A percentile compares a stretch with the other conserved stretches of the same genome.
Conservation (phyloP, 2,113 vertebrate genomes). For the Corythornis madagascariensis region DNA sequence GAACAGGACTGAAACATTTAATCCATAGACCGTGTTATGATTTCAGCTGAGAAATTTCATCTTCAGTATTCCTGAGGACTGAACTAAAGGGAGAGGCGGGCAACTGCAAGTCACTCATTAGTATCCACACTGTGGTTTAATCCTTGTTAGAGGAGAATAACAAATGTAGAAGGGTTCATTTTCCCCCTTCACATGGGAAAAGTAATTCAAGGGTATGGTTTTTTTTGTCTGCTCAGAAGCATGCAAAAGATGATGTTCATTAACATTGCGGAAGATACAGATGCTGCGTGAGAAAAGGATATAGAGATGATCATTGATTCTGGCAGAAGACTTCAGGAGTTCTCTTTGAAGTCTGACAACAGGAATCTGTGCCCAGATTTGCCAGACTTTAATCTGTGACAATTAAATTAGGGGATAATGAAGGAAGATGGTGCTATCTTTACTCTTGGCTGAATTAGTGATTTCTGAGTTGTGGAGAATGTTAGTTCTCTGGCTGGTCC, state of each 20-base stretch:
- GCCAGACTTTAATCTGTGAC: conserved; percentile 53
- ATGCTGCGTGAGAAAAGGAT: conserved; percentile 26
- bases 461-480: background rate
- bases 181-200: conserved; percentile 14
- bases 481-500: background rate
- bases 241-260: conserved; percentile 53
- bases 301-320: conserved; percentile 44
- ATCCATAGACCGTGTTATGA: background rate
- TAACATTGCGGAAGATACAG: conserved; percentile 34
- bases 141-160: conserved; percentile 53
- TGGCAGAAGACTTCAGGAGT: conserved; percentile 63
- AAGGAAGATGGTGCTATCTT: conserved; percentile 31
- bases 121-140: conserved; percentile 24
- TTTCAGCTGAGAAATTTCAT: conserved; percentile 50
- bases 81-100: conserved; percentile 40
- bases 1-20: conserved; percentile 40
- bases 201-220: conserved; percentile 19
- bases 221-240: conserved; percentile 32
- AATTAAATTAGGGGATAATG: conserved; percentile 56
- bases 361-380: conserved; percentile 57
- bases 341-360: conserved; percentile 67
- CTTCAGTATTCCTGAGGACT: conserved; percentile 26
- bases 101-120: conserved; percentile 44
- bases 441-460: conserved; percentile 20
- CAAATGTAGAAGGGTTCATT: conserved; percentile 44